phyloP scores from a whole-genome alignment of 2,797 vertebrate genomes.

The Pseudomugil tenellus region DNA sequence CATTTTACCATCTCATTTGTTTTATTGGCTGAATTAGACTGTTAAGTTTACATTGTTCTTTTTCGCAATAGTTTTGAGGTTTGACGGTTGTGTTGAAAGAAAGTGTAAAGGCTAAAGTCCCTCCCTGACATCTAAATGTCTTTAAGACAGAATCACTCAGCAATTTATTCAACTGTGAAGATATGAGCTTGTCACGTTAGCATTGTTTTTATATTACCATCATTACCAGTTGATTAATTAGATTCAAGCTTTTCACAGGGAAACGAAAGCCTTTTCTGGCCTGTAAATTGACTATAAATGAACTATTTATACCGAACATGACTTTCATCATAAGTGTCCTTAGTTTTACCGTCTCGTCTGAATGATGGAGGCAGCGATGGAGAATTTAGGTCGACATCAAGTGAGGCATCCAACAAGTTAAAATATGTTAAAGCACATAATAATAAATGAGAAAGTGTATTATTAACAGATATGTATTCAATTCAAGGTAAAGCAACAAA shows the following conservation, averaged over 20 bases:
- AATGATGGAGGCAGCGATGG: not conserved
- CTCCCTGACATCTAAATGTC: not conserved
- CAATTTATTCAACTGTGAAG: constrained; percentile 5
- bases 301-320: too few species aligned
- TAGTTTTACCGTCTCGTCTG: not conserved
- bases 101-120: not conserved
- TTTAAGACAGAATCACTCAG: not conserved
- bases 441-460: not conserved
- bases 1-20: not conserved
- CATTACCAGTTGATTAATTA: not conserved
- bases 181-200: constrained; percentile 2
- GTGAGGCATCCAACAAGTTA: not conserved
- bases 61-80: not conserved
- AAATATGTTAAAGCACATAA: not conserved
- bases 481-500: not conserved
- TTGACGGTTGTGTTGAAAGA: not conserved
- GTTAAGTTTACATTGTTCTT: not conserved
- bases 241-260: constrained; percentile 4
- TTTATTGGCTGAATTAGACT: not conserved
- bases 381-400: not conserved
- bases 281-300: too few species aligned
- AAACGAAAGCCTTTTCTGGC: too few species aligned
- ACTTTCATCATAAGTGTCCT: too few species aligned
- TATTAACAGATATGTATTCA: constrained; percentile 12
- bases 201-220: not conserved